phyloP scores from a whole-genome alignment of 1,140 invertebrate species.

The Anastrepha ludens region DNA sequence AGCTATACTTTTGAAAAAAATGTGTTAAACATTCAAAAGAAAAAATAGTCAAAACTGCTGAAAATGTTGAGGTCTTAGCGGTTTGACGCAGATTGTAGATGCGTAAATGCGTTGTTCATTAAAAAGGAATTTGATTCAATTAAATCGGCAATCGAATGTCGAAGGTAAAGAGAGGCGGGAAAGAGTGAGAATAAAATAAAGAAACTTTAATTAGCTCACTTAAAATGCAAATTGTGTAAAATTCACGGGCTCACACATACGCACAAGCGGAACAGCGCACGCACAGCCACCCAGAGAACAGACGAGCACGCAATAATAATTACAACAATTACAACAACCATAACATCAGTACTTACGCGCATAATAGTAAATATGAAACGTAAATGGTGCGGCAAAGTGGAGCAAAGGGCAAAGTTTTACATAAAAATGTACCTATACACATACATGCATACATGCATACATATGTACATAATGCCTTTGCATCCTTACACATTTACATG shows the following conservation, averaged over 20 bases:
- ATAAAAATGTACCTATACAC: neutral
- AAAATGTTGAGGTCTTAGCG: too few relatives aligned
- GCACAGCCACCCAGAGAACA: neutral
- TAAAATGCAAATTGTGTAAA: constrained; percentile 23
- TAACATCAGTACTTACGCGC: neutral
- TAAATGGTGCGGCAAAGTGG: neutral
- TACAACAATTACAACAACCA: neutral
- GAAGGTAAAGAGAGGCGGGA: too few relatives aligned
- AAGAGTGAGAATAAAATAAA: neutral
- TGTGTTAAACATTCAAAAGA: too few relatives aligned
- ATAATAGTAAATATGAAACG: neutral
- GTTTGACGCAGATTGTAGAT: too few relatives aligned
- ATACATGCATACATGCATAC: neutral
- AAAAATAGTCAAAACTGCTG: too few relatives aligned
- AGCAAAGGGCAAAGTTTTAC: neutral
- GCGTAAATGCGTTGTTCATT: neutral
- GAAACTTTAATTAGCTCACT: neutral
- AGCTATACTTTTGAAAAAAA: too few relatives aligned
- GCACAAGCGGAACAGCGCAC: neutral
- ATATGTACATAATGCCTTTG: neutral
- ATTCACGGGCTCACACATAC: neutral
- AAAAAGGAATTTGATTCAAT: constrained; percentile 9
- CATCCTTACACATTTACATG: neutral
- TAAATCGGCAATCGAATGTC: neutral
- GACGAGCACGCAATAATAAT: neutral